A percentile compares a stretch with the other conserved stretches of the same genome.
These are phyloP conservation scores for Gastrophryne carolinensis DNA, from an alignment of 2,797 vertebrate species.

Conservation along the genomic window DNA sequence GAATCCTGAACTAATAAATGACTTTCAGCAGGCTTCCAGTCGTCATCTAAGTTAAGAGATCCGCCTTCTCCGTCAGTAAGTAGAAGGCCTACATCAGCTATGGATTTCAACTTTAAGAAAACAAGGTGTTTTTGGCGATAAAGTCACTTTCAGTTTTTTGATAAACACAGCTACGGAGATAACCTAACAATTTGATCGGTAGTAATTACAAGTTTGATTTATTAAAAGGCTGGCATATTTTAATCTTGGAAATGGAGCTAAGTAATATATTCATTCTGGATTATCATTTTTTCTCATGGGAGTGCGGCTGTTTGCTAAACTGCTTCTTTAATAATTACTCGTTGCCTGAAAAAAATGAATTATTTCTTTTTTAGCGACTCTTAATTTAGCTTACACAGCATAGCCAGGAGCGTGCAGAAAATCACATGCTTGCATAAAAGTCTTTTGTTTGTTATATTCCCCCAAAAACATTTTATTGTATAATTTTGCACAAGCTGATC, in stretches of 20 bases:
- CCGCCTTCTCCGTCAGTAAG: no score
- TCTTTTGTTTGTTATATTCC: conserved; percentile 43
- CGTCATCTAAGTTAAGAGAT: no score
- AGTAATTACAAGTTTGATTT: conserved; percentile 42
- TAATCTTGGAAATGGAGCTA: conserved; percentile 44
- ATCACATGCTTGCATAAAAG: conserved; percentile 30
- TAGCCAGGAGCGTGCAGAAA: conserved; percentile 32
- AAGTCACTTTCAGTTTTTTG: no score
- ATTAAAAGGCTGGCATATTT: conserved; percentile 44
- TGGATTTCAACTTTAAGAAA: no score
- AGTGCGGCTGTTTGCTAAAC: conserved; percentile 48
- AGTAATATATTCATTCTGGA: conserved; percentile 51
- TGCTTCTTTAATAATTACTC: conserved; percentile 51
- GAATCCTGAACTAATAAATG: no score
- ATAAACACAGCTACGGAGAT: conserved; percentile 9
- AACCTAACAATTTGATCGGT: conserved; percentile 35
- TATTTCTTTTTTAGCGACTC: conserved; percentile 38
- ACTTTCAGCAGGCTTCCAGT: no score
- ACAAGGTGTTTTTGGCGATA: no score
- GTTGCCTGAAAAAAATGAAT: conserved; percentile 50
- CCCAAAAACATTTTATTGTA: conserved; percentile 32
- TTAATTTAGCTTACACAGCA: conserved; percentile 50
- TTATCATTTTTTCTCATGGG: conserved; percentile 42
- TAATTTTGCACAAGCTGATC: conserved; percentile 30
- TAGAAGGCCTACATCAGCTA: no score